Conservation (phyloP, 2,888 invertebrate species). For the Scrobipalpa costella region DNA sequence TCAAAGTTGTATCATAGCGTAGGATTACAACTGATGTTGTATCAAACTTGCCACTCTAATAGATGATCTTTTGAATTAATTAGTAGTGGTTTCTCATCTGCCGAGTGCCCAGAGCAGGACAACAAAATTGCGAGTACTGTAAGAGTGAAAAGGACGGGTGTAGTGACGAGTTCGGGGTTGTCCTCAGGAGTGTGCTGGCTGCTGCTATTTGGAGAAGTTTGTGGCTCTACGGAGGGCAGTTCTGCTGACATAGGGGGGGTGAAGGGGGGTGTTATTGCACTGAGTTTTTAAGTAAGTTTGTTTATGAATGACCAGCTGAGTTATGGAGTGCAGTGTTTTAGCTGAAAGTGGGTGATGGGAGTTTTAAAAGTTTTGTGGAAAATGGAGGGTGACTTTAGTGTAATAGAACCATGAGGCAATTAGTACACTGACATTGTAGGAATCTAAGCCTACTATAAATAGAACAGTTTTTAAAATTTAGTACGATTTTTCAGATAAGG, state of each 20-base stretch:
- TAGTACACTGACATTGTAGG: too few relatives aligned
- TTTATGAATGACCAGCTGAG: slow-evolving; percentile 2
- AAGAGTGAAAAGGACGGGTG: slow-evolving; percentile 12
- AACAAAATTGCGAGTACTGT: neutral
- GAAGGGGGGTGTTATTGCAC: too few relatives aligned
- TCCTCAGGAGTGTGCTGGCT: slow-evolving; percentile 17
- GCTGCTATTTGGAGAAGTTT: slow-evolving; percentile 14
- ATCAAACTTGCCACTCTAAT: slow-evolving; percentile 45
- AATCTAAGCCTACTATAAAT: too few relatives aligned
- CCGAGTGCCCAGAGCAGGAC: slow-evolving; percentile 21
- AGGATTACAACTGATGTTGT: slow-evolving; percentile 14
- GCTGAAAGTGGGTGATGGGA: neutral
- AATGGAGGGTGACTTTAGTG: neutral
- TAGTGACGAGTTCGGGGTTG: slow-evolving; percentile 9
- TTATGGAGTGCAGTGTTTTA: neutral
- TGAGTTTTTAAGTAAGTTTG: slow-evolving; percentile 16
- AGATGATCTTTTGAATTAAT: slow-evolving; percentile 42
- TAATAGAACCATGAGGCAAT: too few relatives aligned
- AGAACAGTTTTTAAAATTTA: too few relatives aligned
- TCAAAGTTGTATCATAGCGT: neutral
- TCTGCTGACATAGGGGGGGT: neutral
- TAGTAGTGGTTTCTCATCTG: slow-evolving; percentile 33
- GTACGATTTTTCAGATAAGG: too few relatives aligned
- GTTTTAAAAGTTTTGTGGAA: neutral
- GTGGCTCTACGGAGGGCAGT: slow-evolving; percentile 9